phyloP scores from a whole-genome alignment of 2,797 vertebrate species.

The Liasis olivaceus region DNA sequence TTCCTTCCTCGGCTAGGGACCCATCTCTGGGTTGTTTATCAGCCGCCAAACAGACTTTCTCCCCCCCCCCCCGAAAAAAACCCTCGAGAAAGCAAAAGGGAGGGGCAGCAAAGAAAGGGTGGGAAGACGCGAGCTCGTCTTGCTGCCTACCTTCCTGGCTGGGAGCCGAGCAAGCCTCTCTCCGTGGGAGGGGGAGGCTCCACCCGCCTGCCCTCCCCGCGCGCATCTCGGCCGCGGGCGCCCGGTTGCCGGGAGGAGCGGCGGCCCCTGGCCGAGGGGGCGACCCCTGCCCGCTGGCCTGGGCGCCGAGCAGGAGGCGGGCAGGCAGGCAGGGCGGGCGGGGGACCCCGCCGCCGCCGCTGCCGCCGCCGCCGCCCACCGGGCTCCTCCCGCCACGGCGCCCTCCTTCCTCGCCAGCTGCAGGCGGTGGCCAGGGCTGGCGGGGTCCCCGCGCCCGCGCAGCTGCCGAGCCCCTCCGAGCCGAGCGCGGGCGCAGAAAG shows the following conservation, averaged over 20 bases:
- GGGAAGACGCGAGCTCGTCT: neutral
- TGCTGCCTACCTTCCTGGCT: neutral
- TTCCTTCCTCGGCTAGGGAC: neutral
- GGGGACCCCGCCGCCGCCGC: neutral
- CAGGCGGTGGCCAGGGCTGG: neutral
- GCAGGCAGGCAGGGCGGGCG: neutral
- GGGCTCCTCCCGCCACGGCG: neutral
- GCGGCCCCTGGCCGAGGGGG: neutral
- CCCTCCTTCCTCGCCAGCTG: neutral
- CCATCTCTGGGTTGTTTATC: neutral
- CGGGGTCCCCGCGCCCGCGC: neutral
- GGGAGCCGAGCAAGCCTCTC: neutral
- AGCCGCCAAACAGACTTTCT: neutral
- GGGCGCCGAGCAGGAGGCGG: neutral
- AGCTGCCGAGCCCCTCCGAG: neutral
- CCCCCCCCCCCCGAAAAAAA: no score
- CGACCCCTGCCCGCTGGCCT: neutral
- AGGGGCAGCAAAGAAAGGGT: neutral
- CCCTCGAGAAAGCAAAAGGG: neutral
- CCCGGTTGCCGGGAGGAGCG: neutral
- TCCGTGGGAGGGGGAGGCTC: neutral
- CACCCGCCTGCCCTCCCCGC: neutral
- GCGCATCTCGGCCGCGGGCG: slow-evolving; percentile 6
- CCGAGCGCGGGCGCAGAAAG: neutral
- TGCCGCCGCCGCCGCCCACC: no score